Percentiles rank a stretch among this genome's conserved stretches.
Evolutionary conservation across 2,888 invertebrate species (phyloP).

Genomic region (Esperia sulphurella): DNA sequence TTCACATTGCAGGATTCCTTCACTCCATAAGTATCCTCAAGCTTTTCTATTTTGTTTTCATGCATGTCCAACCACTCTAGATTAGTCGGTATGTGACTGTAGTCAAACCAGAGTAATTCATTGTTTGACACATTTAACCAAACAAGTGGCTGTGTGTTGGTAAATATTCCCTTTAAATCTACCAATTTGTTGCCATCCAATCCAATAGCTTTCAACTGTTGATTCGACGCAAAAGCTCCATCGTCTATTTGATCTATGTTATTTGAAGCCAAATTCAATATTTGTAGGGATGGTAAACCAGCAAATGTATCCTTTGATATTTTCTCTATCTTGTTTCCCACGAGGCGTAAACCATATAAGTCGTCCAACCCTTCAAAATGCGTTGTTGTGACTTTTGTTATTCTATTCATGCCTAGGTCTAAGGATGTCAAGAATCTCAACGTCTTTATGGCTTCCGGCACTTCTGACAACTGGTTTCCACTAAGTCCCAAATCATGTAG

Average conservation of each 20-base stretch:
- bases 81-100: slow-evolving; percentile 86
- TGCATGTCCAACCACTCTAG: slow-evolving; percentile 91
- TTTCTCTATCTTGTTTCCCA: slow-evolving; percentile 88
- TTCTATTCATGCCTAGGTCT: slow-evolving; percentile 90
- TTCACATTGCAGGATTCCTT: slow-evolving; percentile 83
- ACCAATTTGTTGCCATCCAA: slow-evolving; percentile 88
- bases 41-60: slow-evolving; percentile 86
- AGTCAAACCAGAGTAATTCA: slow-evolving; percentile 88
- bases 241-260: slow-evolving; percentile 87
- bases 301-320: slow-evolving; percentile 87
- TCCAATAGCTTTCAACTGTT: slow-evolving; percentile 85
- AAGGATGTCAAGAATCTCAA: slow-evolving; percentile 86
- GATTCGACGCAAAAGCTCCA: slow-evolving; percentile 86
- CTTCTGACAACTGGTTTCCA: slow-evolving; percentile 84
- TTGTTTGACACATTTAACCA: slow-evolving; percentile 92
- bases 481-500: slow-evolving; percentile 88
- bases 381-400: slow-evolving; percentile 84
- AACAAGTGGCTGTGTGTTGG: slow-evolving; percentile 84
- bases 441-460: slow-evolving; percentile 85
- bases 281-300: slow-evolving; percentile 84
- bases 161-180: slow-evolving; percentile 88
- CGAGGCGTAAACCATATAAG: slow-evolving; percentile 86
- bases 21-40: slow-evolving; percentile 86
- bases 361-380: slow-evolving; percentile 87
- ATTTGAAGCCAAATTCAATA: slow-evolving; percentile 90